Evolutionary conservation across 2,888 invertebrate species (phyloP), one percentile per base, ranked within the genome.

Genomic region (Sminthurides aquaticus): DNA sequence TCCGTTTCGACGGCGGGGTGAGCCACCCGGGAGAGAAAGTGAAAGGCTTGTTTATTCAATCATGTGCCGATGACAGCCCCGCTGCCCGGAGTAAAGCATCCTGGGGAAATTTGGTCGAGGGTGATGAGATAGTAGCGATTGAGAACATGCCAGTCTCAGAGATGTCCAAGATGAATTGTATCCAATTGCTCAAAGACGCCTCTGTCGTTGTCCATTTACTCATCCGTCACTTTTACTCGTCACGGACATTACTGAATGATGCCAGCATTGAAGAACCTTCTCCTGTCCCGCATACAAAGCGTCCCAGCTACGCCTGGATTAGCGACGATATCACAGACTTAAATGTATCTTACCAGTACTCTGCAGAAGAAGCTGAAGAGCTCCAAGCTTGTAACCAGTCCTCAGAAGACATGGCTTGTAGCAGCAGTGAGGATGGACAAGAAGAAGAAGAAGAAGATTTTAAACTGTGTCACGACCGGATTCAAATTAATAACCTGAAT

Each of bases 91-190:
- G 90, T 24, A 80, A 81, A 66, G 85, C 89, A 70, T 87, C 89
- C 27, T 92, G 92, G 91, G 91, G 91, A 18, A 83, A 84, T 74
- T 81, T 95, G 49, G 84, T 86, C 61, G 90, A 91, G 74, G 92
- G 92, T 11, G 95, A 95, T 80, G 91, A 93, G 82, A 90, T 95
- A 71, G 79, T 93, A 61, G 86, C 87, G 75, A 93, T 95, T 68
- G 93, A 93, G 78, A 87, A 86, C 8, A 82, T 85, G n/a, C 82
- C 86, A 22, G 90, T 92, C 26, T 85, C 84, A 55, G 84, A 86
- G 66, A 85, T 93, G 84, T 91, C 91, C 2, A 85, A 92, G 76
- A 86, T 90, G 75, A 91, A 93, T 76, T 92, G 92, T 77, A 91
- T 93, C 67, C 84, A 89, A 55, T 84, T 87, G 63, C 81, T 93